Base-by-base conservation (phyloP, 2,113 vertebrate species). In the Myiagra hebetior region DNA sequence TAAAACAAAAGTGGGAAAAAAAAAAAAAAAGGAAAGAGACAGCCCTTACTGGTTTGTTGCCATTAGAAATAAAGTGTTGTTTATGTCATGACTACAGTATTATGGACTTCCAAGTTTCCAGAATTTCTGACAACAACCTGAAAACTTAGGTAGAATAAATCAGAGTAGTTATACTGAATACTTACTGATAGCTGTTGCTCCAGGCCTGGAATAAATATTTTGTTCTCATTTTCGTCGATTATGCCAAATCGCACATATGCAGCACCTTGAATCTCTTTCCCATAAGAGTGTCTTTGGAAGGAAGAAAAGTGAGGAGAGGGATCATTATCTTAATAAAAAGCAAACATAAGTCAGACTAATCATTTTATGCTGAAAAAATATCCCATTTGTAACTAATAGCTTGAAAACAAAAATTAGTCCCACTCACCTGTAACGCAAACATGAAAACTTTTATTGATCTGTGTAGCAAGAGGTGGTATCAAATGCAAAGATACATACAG, bases 161-260 rank as follows among this genome's bases (percentile, higher is more conserved):
- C 5, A 57, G 19, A 53, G 15, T 31, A 68, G 5, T 68, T 85
- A 13, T 42, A 86, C 11, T 44, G 33, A 93, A 63, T 84, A 96
- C 98, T 96, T 78, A 98, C 98, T 49, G 87, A 42, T 28, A 93
- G 81, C 50, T 98, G 97, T 60, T 96, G 96, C 69, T 98, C 98
- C 69, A 96, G 93, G 27, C 98, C 98, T 55, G 96, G 89, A 60
- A 98, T 47, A 88, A 97, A 97, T 35, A 82, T 95, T 76, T 92
- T 98, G 19, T 96, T 85, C 62, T 92, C 91, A 8, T 60, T 92
- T 84, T 91, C 93, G 69, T 98, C 92, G 0, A 97, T 93, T 49
- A 98, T 64, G 39, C 97, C 98, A 96, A 98, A 98, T 59, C 98
- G 75, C 24, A 98, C 95, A 15, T 98, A 98, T 2, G 96, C 97